These are phyloP conservation scores for Papilio machaon DNA, from an alignment of 1,140 invertebrate genomes.

Conservation along the genomic window DNA sequence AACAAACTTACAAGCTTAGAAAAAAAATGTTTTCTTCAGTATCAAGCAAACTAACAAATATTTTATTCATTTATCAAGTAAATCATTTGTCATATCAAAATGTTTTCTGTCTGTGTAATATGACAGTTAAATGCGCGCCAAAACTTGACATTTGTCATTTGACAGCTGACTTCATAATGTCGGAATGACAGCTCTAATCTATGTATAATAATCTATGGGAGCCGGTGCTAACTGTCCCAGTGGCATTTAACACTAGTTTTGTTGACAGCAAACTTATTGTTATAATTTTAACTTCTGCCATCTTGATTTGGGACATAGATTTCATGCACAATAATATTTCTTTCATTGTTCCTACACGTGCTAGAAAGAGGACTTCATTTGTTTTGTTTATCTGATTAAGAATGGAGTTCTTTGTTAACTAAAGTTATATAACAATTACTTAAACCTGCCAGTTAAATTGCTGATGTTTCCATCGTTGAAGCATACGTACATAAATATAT, in stretches of 20 bases:
- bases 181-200: conserved; percentile 12
- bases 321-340: background rate
- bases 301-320: conserved; percentile 24
- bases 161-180: conserved; percentile 13
- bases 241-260: conserved; percentile 25
- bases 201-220: background rate
- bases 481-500: too few relatives aligned
- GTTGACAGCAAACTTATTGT: conserved; percentile 22
- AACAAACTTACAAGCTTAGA: background rate
- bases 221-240: conserved; percentile 14
- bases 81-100: conserved; percentile 7
- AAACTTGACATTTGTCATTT: conserved; percentile 34
- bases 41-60: background rate
- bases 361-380: background rate
- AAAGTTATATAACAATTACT: background rate
- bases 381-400: conserved; percentile 16
- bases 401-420: background rate
- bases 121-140: conserved; percentile 24
- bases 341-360: background rate
- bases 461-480: too few relatives aligned
- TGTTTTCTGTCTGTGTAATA: background rate
- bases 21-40: background rate
- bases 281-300: conserved; percentile 16
- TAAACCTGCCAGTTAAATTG: conserved; percentile 1
- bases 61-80: background rate